Evolutionary conservation across 2,888 invertebrate species (phyloP), one percentile per base, ranked within the genome.

Genomic region (Trachelus iudaicus): DNA sequence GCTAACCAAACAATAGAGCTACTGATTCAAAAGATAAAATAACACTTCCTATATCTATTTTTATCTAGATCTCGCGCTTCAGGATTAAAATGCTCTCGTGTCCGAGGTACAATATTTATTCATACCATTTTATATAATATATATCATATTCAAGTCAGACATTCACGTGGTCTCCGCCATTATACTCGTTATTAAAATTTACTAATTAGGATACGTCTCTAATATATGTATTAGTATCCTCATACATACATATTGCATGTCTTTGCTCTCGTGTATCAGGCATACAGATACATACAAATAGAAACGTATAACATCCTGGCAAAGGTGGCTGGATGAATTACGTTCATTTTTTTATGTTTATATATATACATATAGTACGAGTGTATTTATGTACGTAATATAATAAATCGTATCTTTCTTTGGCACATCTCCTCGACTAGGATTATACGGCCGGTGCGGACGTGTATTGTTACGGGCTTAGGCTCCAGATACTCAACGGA

Each of bases 361-460:
- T 40, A 15, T 37, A 37, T 35, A 11, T 40, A 40, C 15, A 40
- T 40, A 40, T 40, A 40, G 15, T 9, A 40, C 23, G 23, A 15
- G 15, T 40, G 4, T 40, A 6, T 40, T 40, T 40, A 56, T 56
- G 9, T 56, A 56, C 2, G 0, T 9, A 56, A 77, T 71, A 73
- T 77, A 75, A 77, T 78, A 78, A 73, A 78, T 73, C 71, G 40
- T 71, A 71, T 84, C 81, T 85, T 84, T 81, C 68, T 87, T 87
- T 89, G 89, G 89, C 89, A 89, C 88, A 87, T 87, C 83, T 87
- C 83, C 80, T 83, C 82, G 81, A 82, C 81, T 80, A 81, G 73
- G 75, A 75, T 78, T 78, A 78, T 75, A 71, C 71, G 71, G 71
- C 31, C 33, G 23, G 23, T 56, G 56, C 56, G 56, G 56, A 56